Evolutionary conservation across 2,888 invertebrate species (phyloP).

Genomic region (Reticulitermes lucifugus): DNA sequence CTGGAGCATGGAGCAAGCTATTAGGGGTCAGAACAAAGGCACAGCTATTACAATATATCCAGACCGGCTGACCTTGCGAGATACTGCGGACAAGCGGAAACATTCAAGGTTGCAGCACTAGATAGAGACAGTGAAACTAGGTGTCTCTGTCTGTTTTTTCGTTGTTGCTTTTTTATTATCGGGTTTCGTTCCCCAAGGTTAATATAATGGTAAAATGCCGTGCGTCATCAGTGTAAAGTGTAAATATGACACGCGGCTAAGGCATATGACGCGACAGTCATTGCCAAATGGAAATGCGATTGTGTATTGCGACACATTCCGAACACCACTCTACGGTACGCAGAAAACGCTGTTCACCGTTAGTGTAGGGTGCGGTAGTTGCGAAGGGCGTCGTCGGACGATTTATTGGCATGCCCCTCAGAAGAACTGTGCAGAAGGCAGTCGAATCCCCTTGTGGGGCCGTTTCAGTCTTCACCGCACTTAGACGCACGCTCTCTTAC

Average conservation of each 20-base stretch:
- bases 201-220: slow-evolving; percentile 23
- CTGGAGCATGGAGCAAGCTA: background rate
- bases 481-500: too few species aligned
- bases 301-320: background rate
- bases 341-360: too few species aligned
- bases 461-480: too few species aligned
- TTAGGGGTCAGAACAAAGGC: slow-evolving; percentile 58
- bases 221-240: slow-evolving; percentile 34
- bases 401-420: background rate
- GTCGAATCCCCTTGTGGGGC: too few species aligned
- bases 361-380: too few species aligned
- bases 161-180: slow-evolving; percentile 16
- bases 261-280: background rate
- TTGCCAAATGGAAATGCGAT: too few species aligned
- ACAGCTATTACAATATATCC: slow-evolving; percentile 54
- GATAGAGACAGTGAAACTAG: slow-evolving; percentile 34
- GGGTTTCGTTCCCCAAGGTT: background rate
- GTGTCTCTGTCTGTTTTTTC: slow-evolving; percentile 16
- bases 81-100: slow-evolving; percentile 58
- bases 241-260: background rate
- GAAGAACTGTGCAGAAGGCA: background rate
- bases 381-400: too few species aligned
- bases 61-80: slow-evolving; percentile 64
- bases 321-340: background rate
- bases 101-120: slow-evolving; percentile 53